Conservation (phyloP, 2,113 vertebrate species). For the Sebastes fasciatus region DNA sequence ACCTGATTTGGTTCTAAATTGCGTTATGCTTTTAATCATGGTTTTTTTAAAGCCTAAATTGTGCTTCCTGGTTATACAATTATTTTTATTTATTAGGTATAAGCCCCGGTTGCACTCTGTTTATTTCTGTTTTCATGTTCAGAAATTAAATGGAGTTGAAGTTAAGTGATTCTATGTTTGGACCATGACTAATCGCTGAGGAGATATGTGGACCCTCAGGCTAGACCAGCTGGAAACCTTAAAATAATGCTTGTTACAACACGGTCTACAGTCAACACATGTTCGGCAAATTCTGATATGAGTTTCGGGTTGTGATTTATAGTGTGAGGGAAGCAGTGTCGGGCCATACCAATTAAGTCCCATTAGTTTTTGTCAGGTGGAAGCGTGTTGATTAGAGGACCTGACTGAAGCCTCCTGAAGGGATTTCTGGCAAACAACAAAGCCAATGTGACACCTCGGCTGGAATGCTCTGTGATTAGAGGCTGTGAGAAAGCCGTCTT, state of each 20-base stretch:
- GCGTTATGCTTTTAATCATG: neutral
- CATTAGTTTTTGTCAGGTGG: slow-evolving; percentile 54
- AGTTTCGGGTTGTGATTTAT: slow-evolving; percentile 24
- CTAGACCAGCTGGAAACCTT: slow-evolving; percentile 14
- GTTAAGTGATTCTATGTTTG: slow-evolving; percentile 22
- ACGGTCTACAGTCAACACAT: neutral
- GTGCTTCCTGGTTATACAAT: slow-evolving; percentile 4
- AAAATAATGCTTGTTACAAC: slow-evolving; percentile 9
- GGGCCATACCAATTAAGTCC: slow-evolving; percentile 53
- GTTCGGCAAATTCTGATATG: neutral
- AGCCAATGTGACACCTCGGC: slow-evolving; percentile 56
- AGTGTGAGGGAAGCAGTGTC: slow-evolving; percentile 14
- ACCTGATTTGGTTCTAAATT: neutral
- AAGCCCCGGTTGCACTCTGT: neutral
- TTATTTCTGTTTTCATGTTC: slow-evolving; percentile 21
- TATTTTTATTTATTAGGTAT: neutral
- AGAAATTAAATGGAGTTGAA: slow-evolving; percentile 1
- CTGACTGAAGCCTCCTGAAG: slow-evolving; percentile 59
- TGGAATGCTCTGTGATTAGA: slow-evolving; percentile 72
- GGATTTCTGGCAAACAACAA: slow-evolving; percentile 66
- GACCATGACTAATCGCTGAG: slow-evolving; percentile 18
- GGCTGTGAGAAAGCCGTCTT: slow-evolving; percentile 51
- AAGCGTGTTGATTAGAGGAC: slow-evolving; percentile 65
- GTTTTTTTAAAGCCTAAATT: slow-evolving; percentile 10
- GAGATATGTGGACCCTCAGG: slow-evolving; percentile 9